Base-by-base conservation (phyloP, 92 coral and sea anemone species). In the Blastomussa wellsi region DNA sequence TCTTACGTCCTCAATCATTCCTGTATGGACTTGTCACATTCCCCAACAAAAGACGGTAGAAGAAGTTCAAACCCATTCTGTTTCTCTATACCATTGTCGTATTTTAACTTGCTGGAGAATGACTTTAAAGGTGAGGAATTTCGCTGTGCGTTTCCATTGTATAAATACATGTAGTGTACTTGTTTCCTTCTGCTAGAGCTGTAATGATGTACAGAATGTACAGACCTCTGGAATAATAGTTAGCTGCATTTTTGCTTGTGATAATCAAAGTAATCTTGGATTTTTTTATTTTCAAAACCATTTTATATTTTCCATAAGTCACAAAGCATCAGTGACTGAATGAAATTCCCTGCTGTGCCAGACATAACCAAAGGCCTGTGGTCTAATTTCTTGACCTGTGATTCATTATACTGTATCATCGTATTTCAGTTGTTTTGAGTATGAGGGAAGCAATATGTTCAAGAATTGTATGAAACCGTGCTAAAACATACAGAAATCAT, bases 21-120 rank as follows among this genome's bases (percentile, higher is more conserved):
- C 66, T 81, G 77, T 13, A 51, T 51, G 67, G 86, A 53, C 22
- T 39, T 52, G 72, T 72, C 32, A 53, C 49, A 36, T 0, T 32
- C 60, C 36, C 29, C 59, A 4, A 33, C 28, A 7, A 42, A 82
- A 38, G 72, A 51, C 2, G n/a, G n/a, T n/a, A 39, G 26, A 10
- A 38, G 26, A 55, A 15, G 69, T 35, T 57, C 65, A 28, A 82
- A 73, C 57, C 86, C 48, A 5, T 81, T 81, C 71, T 81, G 76
- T 15, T 81, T 82, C 17, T 72, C 86, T 48, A 71, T 71, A 33
- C 86, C 86, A 5, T 35, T 72, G 42, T 31, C 68, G 53, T 82
- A 71, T 72, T 82, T 82, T 42, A 82, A 33, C 52, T 74, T 73
- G 24, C 73, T 81, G 79, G 59, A 82, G 36, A 7, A 10, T 59